Conservation (phyloP, 2,797 vertebrate genomes). For the Paratrypauchen microcephalus region DNA sequence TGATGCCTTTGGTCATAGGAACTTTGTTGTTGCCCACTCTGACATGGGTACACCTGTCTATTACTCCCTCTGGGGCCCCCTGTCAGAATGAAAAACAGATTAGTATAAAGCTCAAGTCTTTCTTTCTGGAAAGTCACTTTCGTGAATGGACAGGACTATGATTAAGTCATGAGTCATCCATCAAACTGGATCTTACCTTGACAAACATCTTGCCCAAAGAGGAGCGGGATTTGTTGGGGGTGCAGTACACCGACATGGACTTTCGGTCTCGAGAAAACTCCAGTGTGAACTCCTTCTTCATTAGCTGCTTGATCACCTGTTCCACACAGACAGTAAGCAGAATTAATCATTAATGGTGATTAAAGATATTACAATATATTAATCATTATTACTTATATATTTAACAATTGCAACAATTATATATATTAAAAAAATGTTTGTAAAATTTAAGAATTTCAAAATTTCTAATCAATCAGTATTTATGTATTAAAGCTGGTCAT, state of each 20-base stretch:
- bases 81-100: slow-evolving; percentile 39
- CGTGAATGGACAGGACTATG: too few relatives aligned
- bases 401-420: too few relatives aligned
- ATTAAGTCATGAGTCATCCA: background rate
- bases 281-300: slow-evolving; percentile 98
- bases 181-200: slow-evolving; percentile 80
- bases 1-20: slow-evolving; percentile 82
- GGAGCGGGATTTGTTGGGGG: slow-evolving; percentile 89
- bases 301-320: slow-evolving; percentile 96
- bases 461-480: too few relatives aligned
- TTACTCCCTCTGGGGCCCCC: slow-evolving; percentile 97
- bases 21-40: slow-evolving; percentile 87
- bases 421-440: too few relatives aligned
- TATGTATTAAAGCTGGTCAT: too few relatives aligned
- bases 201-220: slow-evolving; percentile 96
- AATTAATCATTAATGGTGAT: background rate
- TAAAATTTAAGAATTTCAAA: too few relatives aligned
- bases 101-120: background rate
- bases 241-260: slow-evolving; percentile 98
- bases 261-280: slow-evolving; percentile 98
- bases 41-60: slow-evolving; percentile 93
- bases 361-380: too few relatives aligned
- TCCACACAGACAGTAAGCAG: background rate
- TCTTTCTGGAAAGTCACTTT: too few relatives aligned
- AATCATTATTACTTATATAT: too few relatives aligned